Conservation (phyloP, 2,888 invertebrate genomes). For the Clitarchus hookeri region DNA sequence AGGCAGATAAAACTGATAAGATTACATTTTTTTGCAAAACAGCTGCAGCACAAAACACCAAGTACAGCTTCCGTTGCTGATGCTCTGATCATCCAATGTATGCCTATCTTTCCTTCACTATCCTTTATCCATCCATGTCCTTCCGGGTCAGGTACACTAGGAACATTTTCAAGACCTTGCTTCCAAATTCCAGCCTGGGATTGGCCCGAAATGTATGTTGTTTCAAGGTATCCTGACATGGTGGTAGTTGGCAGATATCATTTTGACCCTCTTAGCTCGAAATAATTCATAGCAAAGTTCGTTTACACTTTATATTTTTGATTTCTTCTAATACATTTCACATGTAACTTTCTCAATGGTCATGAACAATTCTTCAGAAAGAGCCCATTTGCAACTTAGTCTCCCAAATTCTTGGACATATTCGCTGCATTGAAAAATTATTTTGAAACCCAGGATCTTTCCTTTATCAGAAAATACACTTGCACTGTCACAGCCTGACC, state of each 20-base stretch:
- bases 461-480: no score
- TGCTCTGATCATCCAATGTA: neutral
- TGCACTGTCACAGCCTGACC: no score
- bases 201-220: neutral
- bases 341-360: neutral
- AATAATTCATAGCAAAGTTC: constrained; percentile 16
- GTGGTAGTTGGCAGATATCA: neutral
- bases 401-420: neutral
- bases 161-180: neutral
- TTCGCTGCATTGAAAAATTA: neutral
- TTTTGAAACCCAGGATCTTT: no score
- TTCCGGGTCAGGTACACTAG: neutral
- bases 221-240: neutral
- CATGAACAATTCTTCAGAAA: neutral
- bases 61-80: constrained; percentile 16
- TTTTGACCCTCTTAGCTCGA: neutral
- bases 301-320: constrained; percentile 17
- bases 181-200: constrained; percentile 7
- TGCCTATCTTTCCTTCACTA: neutral
- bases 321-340: neutral
- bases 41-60: neutral
- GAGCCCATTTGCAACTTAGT: neutral
- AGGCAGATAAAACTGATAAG: neutral
- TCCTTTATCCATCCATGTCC: constrained; percentile 15
- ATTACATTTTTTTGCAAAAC: neutral